Base-by-base conservation (phyloP, 2,113 vertebrate species). In the Plecotus auritus region DNA sequence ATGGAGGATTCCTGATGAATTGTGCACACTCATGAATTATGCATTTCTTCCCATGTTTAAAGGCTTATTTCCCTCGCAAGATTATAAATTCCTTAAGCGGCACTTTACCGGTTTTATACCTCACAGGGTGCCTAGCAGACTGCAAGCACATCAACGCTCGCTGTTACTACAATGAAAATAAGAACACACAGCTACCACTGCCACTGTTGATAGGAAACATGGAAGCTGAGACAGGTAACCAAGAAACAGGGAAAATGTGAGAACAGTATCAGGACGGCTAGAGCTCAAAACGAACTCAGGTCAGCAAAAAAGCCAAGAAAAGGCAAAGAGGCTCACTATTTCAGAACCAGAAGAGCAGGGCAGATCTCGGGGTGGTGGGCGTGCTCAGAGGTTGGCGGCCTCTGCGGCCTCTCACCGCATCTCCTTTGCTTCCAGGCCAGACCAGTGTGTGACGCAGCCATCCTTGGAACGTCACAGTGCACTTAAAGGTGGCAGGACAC, bases 21-120 rank as follows among this genome's bases (percentile, higher is more conserved):
- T 0, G 16, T 16, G 20, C 18, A 0, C 26, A n/a, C 0, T 3
- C 28, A 7, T 0, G 35, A 11, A 26, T 1, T 17, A n/a, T 2
- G n/a, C 16, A 5, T 12, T 26, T 47, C 45, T 40, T 54, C 56
- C 10, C 2, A 0, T 1, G 14, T 2, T 6, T 14, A 20, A 23
- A 54, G 67, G 23, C 35, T 59, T 40, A 45, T 7, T 64, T 77
- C 67, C 77, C 69, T 22, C 9, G 32, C 35, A 28, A 35, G 85
- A 35, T 5, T 6, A 9, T 4, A n/a, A 8, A 20, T 45, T 76
- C 42, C 18, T 73, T 17, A 18, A 28, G 73, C 30, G 26, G n/a
- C 23, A 45, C 14, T 5, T 2, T 0, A 14, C 9, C 16, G 3
- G 28, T 11, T 16, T 61, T 10, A 18, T 3, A 17, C 5, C 7